Evolutionary conservation across 2,797 vertebrate genomes (phyloP).

Genomic region (Cryptoprocta ferox): DNA sequence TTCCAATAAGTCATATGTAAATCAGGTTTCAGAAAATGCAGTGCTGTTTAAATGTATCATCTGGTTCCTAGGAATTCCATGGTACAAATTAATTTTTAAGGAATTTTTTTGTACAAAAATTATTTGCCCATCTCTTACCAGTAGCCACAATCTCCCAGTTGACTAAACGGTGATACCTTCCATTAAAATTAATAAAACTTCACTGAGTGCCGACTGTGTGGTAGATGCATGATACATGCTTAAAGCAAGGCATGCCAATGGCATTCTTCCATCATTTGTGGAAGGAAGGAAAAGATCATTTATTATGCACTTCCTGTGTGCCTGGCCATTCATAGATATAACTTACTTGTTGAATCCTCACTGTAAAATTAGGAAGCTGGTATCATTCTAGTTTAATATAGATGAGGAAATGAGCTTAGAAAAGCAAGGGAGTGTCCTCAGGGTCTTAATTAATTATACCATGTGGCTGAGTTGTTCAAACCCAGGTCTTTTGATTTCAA

Average conservation of each 20-base stretch:
- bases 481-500: background rate
- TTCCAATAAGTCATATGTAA: background rate
- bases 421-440: background rate
- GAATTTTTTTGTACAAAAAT: background rate
- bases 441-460: background rate
- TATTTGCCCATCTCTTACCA: background rate
- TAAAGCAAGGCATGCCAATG: background rate
- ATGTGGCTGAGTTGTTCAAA: background rate
- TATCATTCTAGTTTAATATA: background rate
- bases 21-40: constrained; percentile 38
- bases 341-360: background rate
- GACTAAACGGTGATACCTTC: background rate
- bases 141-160: background rate
- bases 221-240: background rate
- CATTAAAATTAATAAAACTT: constrained; percentile 4
- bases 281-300: background rate
- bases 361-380: background rate
- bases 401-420: background rate
- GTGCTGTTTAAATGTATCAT: background rate
- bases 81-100: constrained; percentile 1
- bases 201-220: background rate
- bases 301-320: background rate
- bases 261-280: background rate
- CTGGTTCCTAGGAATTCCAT: background rate
- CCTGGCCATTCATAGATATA: background rate